These are phyloP conservation scores for Prionace glauca DNA, from an alignment of 2,797 vertebrate species.

Conservation along the genomic window DNA sequence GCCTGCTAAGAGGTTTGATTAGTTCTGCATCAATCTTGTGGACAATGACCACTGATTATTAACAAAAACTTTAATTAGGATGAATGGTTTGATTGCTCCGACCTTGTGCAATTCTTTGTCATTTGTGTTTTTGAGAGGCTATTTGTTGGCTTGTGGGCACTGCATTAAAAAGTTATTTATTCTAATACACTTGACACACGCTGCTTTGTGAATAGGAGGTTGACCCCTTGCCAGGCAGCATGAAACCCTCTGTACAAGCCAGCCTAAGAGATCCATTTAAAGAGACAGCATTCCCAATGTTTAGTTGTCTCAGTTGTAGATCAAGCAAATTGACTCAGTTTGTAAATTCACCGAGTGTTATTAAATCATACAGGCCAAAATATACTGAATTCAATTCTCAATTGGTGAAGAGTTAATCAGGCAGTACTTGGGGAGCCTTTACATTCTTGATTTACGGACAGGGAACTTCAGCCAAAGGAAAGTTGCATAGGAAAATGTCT, in stretches of 20 bases:
- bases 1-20: conserved; percentile 16
- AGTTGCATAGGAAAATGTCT: not conserved
- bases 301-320: not conserved
- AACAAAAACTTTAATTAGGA: conserved; percentile 32
- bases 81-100: conserved; percentile 26
- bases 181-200: not conserved
- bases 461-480: not conserved
- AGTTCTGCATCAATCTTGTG: conserved; percentile 31
- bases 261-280: not conserved
- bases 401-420: not conserved
- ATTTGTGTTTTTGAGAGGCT: conserved; percentile 2
- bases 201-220: not conserved
- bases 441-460: not conserved
- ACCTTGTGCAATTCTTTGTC: conserved; percentile 26
- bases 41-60: conserved; percentile 21
- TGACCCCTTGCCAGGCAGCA: not conserved
- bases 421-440: not conserved
- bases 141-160: not conserved
- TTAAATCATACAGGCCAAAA: not conserved
- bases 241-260: not conserved
- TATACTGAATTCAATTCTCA: not conserved
- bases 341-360: not conserved
- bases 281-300: not conserved
- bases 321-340: not conserved
- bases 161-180: conserved; percentile 35